Base-by-base conservation (phyloP, 92 coral and sea anemone species). In the Epizoanthus stellaris region DNA sequence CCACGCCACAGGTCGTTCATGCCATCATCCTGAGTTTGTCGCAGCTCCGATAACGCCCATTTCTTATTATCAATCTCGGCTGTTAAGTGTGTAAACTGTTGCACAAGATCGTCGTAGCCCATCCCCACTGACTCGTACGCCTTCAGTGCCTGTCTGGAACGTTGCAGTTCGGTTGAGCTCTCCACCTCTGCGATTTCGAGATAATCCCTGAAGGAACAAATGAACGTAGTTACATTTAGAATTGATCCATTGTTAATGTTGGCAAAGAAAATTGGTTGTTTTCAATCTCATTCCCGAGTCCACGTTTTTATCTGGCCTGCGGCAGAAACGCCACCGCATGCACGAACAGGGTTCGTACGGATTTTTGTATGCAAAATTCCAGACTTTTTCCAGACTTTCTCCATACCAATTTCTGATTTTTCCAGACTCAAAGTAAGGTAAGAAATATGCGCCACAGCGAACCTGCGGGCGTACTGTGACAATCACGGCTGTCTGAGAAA, bases 31-130 rank as follows among this genome's bases (percentile, higher is more conserved):
- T 91, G 89, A 43, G 76, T 95, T 60, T 93, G 98, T 34, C 97
- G 80, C 20, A 96, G 87, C 82, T 96, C 99, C 74, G 96, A 87
- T 60, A 96, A 80, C 3, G 99, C 99, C 99, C 99, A 96, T 88
- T 93, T 96, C 90, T 96, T 96, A 87, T 96, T 96, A 80, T 96
- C 99, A 11, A 96, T 95, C 87, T 96, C 99, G 23, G 90, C 90
- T 56, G 91, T 85, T 4, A 94, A 91, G 14, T 87, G 60, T 13
- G 91, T 89, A 82, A 94, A 96, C 36, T 95, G 95, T 74, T 89
- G 89, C 34, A 95, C 99, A 38, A 96, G 91, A n/a, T 86, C 77
- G 38, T 94, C 99, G 53, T 94, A 96, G 3, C 99, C 99, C 99
- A 96, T 93, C 17, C 99, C 99, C 5, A 96, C 97, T 2, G 97